A percentile compares a stretch with the other conserved stretches of the same genome.
phyloP scores from a whole-genome alignment of 2,113 vertebrate genomes.

The Phylloscopus trochilus region DNA sequence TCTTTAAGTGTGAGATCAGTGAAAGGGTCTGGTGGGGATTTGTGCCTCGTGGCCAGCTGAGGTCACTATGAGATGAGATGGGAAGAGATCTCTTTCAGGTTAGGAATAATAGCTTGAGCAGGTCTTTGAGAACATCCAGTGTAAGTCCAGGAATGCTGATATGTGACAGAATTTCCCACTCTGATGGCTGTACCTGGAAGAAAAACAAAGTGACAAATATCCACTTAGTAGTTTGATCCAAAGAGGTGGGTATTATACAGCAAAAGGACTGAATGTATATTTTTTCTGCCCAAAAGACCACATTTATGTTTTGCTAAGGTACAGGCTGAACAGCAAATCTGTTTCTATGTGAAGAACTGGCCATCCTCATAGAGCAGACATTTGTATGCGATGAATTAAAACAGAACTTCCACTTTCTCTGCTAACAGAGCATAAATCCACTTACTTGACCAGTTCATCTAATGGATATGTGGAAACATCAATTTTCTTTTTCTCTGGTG shows the following conservation, averaged over 20 bases:
- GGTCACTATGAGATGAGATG: not conserved
- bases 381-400: not conserved
- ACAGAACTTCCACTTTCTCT: not conserved
- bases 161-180: not conserved
- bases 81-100: not conserved
- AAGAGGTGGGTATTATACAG: not conserved
- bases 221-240: not conserved
- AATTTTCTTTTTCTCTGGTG: not conserved
- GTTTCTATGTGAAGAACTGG: not conserved
- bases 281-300: not conserved
- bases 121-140: not conserved
- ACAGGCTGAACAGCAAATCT: not conserved
- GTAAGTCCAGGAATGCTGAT: not conserved
- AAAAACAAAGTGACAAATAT: not conserved
- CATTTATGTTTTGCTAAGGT: not conserved
- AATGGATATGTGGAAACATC: not conserved
- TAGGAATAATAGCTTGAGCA: not conserved
- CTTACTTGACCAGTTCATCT: not conserved
- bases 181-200: not conserved
- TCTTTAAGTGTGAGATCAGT: not conserved
- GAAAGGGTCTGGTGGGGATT: not conserved
- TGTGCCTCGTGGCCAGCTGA: not conserved
- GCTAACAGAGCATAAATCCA: not conserved
- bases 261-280: not conserved
- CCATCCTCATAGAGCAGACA: not conserved